Percentiles rank a stretch among this genome's conserved stretches.
These are phyloP conservation scores for Zelleria hepariella DNA, from an alignment of 2,888 invertebrate species.

Conservation along the genomic window DNA sequence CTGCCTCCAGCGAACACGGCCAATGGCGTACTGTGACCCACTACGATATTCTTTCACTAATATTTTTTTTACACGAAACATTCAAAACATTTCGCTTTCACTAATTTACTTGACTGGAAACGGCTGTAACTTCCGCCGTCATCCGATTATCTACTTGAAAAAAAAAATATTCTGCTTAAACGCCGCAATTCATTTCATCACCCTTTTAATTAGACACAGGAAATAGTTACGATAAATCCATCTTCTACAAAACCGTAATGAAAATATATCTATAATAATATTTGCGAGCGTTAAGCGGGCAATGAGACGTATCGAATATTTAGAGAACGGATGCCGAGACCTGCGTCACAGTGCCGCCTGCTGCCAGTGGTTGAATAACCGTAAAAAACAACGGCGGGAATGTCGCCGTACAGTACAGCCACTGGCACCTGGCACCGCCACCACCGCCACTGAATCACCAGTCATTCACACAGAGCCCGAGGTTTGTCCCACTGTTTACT, in stretches of 20 bases:
- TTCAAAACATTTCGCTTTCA: too few relatives aligned
- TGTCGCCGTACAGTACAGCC: background rate
- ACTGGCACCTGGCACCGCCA: background rate
- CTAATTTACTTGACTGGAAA: too few relatives aligned
- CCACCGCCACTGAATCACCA: background rate
- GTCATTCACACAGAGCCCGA: constrained; percentile 5
- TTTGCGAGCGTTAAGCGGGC: background rate
- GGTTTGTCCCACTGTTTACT: background rate
- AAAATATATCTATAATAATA: background rate
- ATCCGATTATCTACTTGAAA: too few relatives aligned
- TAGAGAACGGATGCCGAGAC: constrained; percentile 14
- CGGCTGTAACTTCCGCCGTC: too few relatives aligned
- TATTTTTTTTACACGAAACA: background rate
- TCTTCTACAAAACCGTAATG: background rate
- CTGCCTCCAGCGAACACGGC: background rate
- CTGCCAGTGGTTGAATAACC: constrained; percentile 49
- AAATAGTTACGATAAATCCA: background rate
- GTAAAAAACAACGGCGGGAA: constrained; percentile 21
- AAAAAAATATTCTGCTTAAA: too few relatives aligned
- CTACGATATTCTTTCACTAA: background rate
- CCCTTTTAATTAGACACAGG: background rate
- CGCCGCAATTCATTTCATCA: too few relatives aligned
- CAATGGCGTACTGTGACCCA: background rate
- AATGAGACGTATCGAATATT: constrained; percentile 10
- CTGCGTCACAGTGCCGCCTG: constrained; percentile 19